phyloP scores from a whole-genome alignment of 2,797 vertebrate genomes.

The Chloroceryle amazona region DNA sequence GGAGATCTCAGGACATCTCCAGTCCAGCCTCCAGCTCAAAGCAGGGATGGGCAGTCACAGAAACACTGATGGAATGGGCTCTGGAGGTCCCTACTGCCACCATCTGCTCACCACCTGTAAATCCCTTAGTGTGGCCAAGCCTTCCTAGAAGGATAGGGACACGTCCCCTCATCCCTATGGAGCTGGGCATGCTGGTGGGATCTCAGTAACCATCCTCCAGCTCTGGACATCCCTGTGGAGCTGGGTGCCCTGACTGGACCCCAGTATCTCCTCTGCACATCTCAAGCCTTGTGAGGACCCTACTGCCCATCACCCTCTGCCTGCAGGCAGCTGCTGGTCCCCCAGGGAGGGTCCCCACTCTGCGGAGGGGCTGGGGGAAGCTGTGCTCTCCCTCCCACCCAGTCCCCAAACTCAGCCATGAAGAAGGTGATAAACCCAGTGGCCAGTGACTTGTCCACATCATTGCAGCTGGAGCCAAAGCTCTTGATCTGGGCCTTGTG shows the following conservation, averaged over 20 bases:
- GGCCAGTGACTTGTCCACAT: not conserved
- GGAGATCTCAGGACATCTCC: not conserved
- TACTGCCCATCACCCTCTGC: not conserved
- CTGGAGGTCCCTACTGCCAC: not conserved
- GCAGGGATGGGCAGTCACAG: not conserved
- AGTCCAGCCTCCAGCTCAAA: not conserved
- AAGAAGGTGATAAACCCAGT: slow-evolving; percentile 59
- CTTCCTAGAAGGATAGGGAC: not conserved
- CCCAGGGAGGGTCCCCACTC: not conserved
- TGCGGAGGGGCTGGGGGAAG: not conserved
- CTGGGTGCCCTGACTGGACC: rapidly evolving
- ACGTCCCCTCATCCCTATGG: not conserved
- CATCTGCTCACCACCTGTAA: rapidly evolving
- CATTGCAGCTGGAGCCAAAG: not conserved
- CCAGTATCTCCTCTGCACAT: not conserved
- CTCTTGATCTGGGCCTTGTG: not conserved
- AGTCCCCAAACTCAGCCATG: not conserved
- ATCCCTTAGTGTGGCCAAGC: too few relatives aligned
- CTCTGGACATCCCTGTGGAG: not conserved
- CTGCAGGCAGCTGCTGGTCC: not conserved
- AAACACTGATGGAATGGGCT: not conserved
- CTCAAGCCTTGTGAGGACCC: not conserved
- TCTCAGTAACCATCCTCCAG: not conserved
- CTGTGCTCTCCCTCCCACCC: not conserved
- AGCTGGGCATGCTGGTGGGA: not conserved